phyloP scores from a whole-genome alignment of 2,113 vertebrate genomes.

The Engystomops pustulosus region DNA sequence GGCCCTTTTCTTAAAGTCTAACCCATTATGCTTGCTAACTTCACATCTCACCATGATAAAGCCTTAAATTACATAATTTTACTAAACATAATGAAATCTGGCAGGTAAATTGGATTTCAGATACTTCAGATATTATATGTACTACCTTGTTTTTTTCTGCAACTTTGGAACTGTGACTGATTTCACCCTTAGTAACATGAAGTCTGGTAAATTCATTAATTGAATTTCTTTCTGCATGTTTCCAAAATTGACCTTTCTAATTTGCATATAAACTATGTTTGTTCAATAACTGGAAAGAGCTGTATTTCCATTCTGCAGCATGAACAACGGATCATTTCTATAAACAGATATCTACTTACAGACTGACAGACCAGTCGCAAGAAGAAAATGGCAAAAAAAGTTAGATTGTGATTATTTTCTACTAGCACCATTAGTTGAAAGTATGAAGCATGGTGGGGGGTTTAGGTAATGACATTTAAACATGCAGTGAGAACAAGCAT shows the following conservation, averaged over 20 bases:
- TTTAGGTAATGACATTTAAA: too few relatives aligned
- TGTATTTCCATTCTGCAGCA: slow-evolving; percentile 5
- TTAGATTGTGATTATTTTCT: neutral
- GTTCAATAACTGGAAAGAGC: neutral
- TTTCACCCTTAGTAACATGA: neutral
- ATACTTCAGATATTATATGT: too few relatives aligned
- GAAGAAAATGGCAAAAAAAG: neutral
- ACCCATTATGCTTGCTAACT: too few relatives aligned
- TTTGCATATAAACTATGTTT: slow-evolving; percentile 4
- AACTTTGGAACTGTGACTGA: neutral
- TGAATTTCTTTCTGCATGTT: neutral
- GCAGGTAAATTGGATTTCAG: neutral
- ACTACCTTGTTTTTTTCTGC: neutral
- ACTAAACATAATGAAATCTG: neutral
- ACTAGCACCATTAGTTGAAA: neutral
- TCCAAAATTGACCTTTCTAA: neutral
- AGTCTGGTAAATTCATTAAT: neutral
- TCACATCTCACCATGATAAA: too few relatives aligned
- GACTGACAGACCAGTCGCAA: neutral
- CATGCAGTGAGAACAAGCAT: too few relatives aligned
- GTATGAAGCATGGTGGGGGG: too few relatives aligned
- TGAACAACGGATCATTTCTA: neutral
- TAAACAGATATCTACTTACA: neutral
- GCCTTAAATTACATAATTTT: neutral
- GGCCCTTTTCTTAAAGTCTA: too few relatives aligned